phyloP scores from a whole-genome alignment of 2,888 invertebrate genomes.

The Bombylius major region DNA sequence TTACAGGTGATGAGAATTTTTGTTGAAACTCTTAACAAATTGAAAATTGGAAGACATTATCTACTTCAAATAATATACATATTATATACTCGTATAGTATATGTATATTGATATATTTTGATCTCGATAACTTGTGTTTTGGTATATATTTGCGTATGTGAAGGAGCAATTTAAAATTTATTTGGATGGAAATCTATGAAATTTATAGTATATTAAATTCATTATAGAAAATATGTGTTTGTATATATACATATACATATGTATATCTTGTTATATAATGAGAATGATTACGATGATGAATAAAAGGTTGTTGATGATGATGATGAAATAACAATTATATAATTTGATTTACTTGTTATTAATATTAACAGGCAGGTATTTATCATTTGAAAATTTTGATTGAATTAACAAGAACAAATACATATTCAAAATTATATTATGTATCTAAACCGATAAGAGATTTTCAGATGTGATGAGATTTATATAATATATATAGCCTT shows the following conservation, averaged over 20 bases:
- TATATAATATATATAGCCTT: background rate
- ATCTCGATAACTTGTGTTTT: no score
- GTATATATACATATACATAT: no score
- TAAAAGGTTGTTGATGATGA: constrained; percentile 17
- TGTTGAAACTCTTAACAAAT: background rate
- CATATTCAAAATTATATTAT: background rate
- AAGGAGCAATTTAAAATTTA: no score
- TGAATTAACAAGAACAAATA: constrained; percentile 13
- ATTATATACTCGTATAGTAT: no score
- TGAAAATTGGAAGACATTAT: background rate
- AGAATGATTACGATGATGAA: background rate
- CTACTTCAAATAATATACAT: background rate
- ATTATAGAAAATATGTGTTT: no score
- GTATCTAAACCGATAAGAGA: background rate
- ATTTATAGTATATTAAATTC: no score
- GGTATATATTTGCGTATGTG: no score
- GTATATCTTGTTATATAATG: no score
- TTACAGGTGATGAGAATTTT: background rate
- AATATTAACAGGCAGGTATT: constrained; percentile 12
- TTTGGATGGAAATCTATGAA: no score
- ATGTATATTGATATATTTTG: no score
- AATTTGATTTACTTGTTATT: constrained; percentile 24
- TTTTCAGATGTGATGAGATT: background rate
- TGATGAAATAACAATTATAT: constrained; percentile 31
- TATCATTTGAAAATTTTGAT: constrained; percentile 13